Evolutionary conservation across 2,113 vertebrate species (phyloP).

Genomic region (Macquaria australasica): DNA sequence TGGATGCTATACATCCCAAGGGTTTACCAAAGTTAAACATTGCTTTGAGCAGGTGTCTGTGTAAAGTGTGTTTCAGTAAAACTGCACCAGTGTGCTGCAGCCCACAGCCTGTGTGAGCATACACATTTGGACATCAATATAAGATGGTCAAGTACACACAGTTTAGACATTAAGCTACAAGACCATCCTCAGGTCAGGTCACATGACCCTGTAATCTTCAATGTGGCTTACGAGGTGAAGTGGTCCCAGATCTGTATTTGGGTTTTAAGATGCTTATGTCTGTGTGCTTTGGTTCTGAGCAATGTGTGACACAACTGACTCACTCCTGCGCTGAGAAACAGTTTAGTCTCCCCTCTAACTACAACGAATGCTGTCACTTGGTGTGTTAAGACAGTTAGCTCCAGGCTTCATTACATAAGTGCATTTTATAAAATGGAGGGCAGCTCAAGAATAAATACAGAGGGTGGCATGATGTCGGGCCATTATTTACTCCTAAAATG

Average conservation of each 20-base stretch:
- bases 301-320: slow-evolving; percentile 14
- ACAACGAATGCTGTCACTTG: slow-evolving; percentile 5
- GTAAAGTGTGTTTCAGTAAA: not conserved
- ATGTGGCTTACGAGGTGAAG: slow-evolving; percentile 65
- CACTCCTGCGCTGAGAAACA: not conserved
- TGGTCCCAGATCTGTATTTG: slow-evolving; percentile 71
- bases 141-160: slow-evolving; percentile 34
- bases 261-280: slow-evolving; percentile 67
- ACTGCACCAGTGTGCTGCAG: not conserved
- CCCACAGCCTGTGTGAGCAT: not conserved
- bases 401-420: slow-evolving; percentile 38
- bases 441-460: slow-evolving; percentile 4
- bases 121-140: slow-evolving; percentile 19
- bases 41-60: not conserved
- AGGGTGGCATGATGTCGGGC: not conserved
- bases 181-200: slow-evolving; percentile 64
- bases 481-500: not conserved
- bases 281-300: slow-evolving; percentile 41
- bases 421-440: slow-evolving; percentile 4
- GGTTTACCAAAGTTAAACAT: not conserved
- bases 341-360: not conserved
- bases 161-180: slow-evolving; percentile 55
- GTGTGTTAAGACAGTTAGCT: not conserved
- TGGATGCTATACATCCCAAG: not conserved
- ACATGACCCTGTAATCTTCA: slow-evolving; percentile 73